phyloP scores from a whole-genome alignment of 92 coral and sea anemone genomes.

The Zoanthus solanderi region DNA sequence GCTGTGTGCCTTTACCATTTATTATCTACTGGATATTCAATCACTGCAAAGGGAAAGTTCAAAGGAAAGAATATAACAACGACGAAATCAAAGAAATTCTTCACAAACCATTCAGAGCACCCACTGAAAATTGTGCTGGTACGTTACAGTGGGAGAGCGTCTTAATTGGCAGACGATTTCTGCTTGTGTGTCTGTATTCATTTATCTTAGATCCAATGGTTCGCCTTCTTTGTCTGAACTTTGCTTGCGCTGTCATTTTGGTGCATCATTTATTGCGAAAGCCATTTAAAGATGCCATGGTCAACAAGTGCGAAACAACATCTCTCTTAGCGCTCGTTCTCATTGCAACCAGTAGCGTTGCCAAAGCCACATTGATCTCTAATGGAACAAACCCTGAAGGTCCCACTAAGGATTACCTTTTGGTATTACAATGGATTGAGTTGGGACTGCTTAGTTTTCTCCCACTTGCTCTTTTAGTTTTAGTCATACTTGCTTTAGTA shows the following conservation, averaged over 20 bases:
- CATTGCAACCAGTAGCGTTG: slow-evolving; percentile 52
- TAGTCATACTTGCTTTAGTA: slow-evolving; percentile 23
- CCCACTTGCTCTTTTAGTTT: slow-evolving; percentile 22
- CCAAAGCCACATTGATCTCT: slow-evolving; percentile 43
- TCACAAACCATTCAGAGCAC: slow-evolving; percentile 50
- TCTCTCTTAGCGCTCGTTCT: slow-evolving; percentile 47
- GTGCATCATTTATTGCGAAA: slow-evolving; percentile 40
- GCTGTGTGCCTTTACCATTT: slow-evolving; percentile 51
- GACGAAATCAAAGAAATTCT: slow-evolving; percentile 49
- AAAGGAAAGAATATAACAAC: background rate
- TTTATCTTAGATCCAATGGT: slow-evolving; percentile 40
- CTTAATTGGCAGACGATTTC: slow-evolving; percentile 54
- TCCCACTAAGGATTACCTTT: slow-evolving; percentile 1
- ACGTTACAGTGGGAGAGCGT: slow-evolving; percentile 66
- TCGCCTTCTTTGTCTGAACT: slow-evolving; percentile 37
- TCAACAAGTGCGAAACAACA: slow-evolving; percentile 50
- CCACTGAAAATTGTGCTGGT: slow-evolving; percentile 32
- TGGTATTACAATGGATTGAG: slow-evolving; percentile 50
- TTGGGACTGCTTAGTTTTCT: slow-evolving; percentile 31
- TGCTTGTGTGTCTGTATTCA: slow-evolving; percentile 47
- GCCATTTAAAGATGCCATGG: slow-evolving; percentile 49
- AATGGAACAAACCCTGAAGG: slow-evolving; percentile 48
- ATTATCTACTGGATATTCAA: slow-evolving; percentile 41
- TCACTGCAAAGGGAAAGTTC: background rate
- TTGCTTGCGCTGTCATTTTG: slow-evolving; percentile 47